These are phyloP conservation scores for Epinephelus fuscoguttatus DNA, from an alignment of 2,113 vertebrate genomes.

Conservation along the genomic window DNA sequence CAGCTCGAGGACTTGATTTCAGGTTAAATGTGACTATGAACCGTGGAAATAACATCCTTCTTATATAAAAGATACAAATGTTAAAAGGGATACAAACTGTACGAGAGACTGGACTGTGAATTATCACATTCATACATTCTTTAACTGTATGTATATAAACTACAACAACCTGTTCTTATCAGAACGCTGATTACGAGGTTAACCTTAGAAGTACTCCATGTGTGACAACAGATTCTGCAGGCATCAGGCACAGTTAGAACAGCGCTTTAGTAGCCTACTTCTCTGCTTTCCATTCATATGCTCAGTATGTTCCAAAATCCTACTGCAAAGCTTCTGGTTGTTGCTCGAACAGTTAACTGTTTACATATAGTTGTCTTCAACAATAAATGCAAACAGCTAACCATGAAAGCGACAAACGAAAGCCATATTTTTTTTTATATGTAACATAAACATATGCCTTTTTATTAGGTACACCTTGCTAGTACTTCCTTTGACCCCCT, in stretches of 20 bases:
- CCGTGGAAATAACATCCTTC: background rate
- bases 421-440: background rate
- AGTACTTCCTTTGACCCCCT: too few species aligned
- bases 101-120: background rate
- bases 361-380: background rate
- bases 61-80: background rate
- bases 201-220: background rate
- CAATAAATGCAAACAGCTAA: background rate
- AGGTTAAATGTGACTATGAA: background rate
- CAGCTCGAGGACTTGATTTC: background rate
- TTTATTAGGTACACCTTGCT: too few species aligned
- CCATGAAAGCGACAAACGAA: background rate
- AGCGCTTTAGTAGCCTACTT: background rate
- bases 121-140: background rate
- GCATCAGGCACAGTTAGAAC: background rate
- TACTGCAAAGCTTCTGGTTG: background rate
- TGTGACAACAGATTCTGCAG: background rate
- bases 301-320: background rate
- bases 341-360: background rate
- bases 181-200: background rate
- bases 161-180: background rate
- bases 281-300: background rate
- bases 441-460: background rate
- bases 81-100: background rate
- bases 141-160: background rate